phyloP scores from a whole-genome alignment of 1,140 invertebrate species.

The Dendrolimus punctatus region DNA sequence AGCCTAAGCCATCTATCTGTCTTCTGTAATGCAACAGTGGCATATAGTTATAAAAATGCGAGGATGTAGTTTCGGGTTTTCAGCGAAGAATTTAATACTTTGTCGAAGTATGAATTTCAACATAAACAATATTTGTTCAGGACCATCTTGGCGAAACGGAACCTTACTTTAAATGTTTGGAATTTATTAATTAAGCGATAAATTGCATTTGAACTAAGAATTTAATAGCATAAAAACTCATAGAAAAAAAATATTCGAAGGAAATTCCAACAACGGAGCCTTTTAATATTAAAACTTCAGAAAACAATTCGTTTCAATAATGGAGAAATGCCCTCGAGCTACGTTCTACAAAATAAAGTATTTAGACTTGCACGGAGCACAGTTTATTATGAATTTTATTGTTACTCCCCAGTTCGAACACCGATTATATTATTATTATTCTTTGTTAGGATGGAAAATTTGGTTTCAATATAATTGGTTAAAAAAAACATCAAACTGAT shows the following conservation, averaged over 20 bases:
- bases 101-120: too few relatives aligned
- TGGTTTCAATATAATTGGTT: too few relatives aligned
- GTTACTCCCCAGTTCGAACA: conserved; percentile 32
- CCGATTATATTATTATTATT: conserved; percentile 24
- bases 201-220: conserved; percentile 2
- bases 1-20: too few relatives aligned
- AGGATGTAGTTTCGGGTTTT: too few relatives aligned
- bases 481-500: too few relatives aligned
- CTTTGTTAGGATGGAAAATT: conserved; percentile 4
- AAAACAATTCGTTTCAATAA: conserved; percentile 54
- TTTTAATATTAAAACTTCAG: conserved; percentile 54
- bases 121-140: too few relatives aligned
- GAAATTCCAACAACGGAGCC: conserved; percentile 31
- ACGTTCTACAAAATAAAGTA: conserved; percentile 49
- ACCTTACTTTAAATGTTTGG: too few relatives aligned
- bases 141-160: too few relatives aligned
- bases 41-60: too few relatives aligned
- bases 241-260: conserved; percentile 25
- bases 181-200: background rate
- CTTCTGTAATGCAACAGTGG: too few relatives aligned
- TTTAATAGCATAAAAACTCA: conserved; percentile 17
- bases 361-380: conserved; percentile 36
- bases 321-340: conserved; percentile 37
- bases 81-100: too few relatives aligned
- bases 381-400: conserved; percentile 53